Evolutionary conservation across 2,888 invertebrate genomes (phyloP).

Genomic region (Heliconius erato): DNA sequence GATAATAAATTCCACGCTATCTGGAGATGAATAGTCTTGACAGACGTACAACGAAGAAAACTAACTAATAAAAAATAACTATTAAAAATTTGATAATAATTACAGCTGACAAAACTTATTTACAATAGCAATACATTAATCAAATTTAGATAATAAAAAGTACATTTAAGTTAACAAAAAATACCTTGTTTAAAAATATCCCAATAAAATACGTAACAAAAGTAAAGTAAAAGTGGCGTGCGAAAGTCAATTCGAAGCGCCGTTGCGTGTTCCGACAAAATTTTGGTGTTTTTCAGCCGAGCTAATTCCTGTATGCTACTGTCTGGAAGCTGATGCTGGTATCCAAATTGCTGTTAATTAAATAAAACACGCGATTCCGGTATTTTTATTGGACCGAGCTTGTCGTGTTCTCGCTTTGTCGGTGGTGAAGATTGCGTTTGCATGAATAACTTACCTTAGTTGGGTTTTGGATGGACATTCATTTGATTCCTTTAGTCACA

Average conservation of each 20-base stretch:
- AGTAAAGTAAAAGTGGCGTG: conserved; percentile 53
- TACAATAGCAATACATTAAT: no score
- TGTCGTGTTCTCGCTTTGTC: conserved; percentile 15
- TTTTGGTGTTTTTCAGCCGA: conserved; percentile 66
- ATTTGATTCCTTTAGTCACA: not conserved
- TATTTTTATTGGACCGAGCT: conserved; percentile 38
- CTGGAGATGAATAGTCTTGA: no score
- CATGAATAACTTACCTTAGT: not conserved
- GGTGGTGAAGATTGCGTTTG: not conserved
- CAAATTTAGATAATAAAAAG: no score
- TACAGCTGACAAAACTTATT: no score
- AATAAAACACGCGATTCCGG: conserved; percentile 64
- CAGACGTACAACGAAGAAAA: no score
- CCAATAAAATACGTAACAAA: not conserved
- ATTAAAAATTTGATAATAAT: no score
- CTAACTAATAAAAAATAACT: no score
- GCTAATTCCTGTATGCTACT: conserved; percentile 76
- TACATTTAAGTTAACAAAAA: not conserved
- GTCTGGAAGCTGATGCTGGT: conserved; percentile 72
- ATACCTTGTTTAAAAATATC: not conserved
- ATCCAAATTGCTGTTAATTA: conserved; percentile 67
- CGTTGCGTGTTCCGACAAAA: conserved; percentile 68
- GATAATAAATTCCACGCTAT: no score
- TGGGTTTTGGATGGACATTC: not conserved
- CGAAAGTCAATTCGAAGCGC: conserved; percentile 57